Conservation (phyloP, 2,113 vertebrate species). For the Typhlomys cinereus region DNA sequence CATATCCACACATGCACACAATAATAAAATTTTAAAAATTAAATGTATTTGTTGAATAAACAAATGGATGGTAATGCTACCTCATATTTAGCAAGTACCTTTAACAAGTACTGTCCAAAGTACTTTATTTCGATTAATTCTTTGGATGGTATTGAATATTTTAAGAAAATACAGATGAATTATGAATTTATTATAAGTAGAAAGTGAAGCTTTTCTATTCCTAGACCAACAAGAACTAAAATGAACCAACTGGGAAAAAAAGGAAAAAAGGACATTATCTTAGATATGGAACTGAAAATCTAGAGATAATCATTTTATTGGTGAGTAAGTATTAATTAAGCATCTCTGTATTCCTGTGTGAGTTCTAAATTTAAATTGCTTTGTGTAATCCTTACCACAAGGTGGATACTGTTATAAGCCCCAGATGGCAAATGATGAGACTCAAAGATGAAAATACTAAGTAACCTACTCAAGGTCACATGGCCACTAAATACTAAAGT, state of each 20-base stretch:
- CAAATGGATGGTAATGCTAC: background rate
- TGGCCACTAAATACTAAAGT: background rate
- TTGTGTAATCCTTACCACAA: background rate
- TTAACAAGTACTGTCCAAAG: background rate
- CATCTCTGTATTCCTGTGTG: background rate
- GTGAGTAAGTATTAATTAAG: background rate
- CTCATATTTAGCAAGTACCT: background rate
- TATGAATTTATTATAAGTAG: background rate
- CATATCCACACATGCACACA: no score
- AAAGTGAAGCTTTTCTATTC: conserved; percentile 9
- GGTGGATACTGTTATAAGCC: background rate
- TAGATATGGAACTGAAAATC: conserved; percentile 32
- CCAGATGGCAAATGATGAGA: conserved; percentile 7
- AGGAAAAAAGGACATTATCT: background rate
- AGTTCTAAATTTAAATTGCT: background rate
- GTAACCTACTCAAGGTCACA: background rate
- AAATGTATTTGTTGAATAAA: background rate
- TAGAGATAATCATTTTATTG: background rate
- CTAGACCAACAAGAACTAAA: background rate
- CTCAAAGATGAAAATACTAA: background rate
- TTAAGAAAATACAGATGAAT: conserved; percentile 12
- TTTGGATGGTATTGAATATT: background rate
- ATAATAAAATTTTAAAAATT: no score
- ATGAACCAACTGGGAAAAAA: background rate
- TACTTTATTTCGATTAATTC: conserved; percentile 22